Evolutionary conservation across 2,113 vertebrate genomes (phyloP).

Genomic region (Circaetus cinerascens): DNA sequence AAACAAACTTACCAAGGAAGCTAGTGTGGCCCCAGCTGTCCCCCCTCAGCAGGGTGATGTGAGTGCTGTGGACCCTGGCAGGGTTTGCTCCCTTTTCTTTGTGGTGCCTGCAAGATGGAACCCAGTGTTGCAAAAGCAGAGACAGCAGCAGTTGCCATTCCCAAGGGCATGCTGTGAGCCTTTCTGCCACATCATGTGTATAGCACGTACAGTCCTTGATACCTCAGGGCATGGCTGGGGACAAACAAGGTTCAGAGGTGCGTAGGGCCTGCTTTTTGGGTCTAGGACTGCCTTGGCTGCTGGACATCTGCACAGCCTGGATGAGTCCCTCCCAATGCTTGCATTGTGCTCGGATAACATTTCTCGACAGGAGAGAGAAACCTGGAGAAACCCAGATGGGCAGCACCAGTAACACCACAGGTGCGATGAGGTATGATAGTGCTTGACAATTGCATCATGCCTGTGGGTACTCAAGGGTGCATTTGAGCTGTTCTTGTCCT

Average conservation of each 20-base stretch:
- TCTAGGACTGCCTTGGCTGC: rapidly evolving
- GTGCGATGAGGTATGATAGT: background rate
- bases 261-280: background rate
- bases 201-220: background rate
- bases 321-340: background rate
- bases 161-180: background rate
- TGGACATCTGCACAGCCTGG: background rate
- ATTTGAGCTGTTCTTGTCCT: background rate
- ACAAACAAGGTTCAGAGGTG: background rate
- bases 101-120: background rate
- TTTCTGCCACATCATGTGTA: rapidly evolving
- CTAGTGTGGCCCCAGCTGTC: background rate
- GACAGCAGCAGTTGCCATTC: background rate
- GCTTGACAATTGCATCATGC: rapidly evolving
- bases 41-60: background rate
- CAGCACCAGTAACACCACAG: background rate
- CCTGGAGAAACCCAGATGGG: background rate
- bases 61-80: background rate
- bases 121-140: background rate
- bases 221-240: background rate
- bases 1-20: background rate
- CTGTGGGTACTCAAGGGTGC: background rate
- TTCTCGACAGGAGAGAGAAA: background rate
- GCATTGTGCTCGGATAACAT: background rate
- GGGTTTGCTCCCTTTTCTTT: background rate